These are phyloP conservation scores for Lasioglossum zephyrum DNA, from an alignment of 2,888 invertebrate species.

Conservation along the genomic window DNA sequence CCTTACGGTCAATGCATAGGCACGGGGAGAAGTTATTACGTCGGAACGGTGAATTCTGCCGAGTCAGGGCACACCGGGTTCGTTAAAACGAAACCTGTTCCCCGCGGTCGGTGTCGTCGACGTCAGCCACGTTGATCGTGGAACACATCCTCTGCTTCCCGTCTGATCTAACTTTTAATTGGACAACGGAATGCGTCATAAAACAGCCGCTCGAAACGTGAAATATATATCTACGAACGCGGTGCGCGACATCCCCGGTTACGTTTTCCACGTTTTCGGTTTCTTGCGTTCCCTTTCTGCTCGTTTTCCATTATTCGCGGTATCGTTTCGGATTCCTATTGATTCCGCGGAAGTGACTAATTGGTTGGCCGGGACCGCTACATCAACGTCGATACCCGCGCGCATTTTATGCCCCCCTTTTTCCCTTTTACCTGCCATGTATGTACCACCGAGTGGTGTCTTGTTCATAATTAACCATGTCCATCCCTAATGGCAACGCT, in stretches of 20 bases:
- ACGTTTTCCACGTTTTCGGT: constrained; percentile 18
- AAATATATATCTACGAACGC: neutral
- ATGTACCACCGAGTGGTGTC: neutral
- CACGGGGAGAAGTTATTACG: constrained; percentile 61
- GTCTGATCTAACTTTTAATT: constrained; percentile 54
- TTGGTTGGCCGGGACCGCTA: neutral
- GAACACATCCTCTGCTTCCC: constrained; percentile 33
- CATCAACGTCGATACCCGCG: neutral
- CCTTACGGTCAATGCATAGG: constrained; percentile 44
- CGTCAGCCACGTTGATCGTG: constrained; percentile 31
- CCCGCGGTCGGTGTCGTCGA: constrained; percentile 35
- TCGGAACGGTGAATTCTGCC: constrained; percentile 47
- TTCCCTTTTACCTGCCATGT: neutral
- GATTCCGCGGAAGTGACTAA: constrained; percentile 1
- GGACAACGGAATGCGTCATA: constrained; percentile 49
- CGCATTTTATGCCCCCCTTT: neutral
- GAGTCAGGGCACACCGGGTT: constrained; percentile 48
- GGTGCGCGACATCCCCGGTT: neutral
- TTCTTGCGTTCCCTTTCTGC: constrained; percentile 12
- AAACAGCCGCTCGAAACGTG: constrained; percentile 31
- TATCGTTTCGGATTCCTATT: constrained; percentile 9
- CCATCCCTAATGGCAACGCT: neutral
- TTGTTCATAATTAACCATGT: constrained; percentile 1
- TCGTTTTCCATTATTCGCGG: constrained; percentile 10
- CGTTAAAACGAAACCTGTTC: constrained; percentile 76